These are phyloP conservation scores for Caenorhabditis auriculariae DNA, from an alignment of 2,888 invertebrate species.

Conservation along the genomic window DNA sequence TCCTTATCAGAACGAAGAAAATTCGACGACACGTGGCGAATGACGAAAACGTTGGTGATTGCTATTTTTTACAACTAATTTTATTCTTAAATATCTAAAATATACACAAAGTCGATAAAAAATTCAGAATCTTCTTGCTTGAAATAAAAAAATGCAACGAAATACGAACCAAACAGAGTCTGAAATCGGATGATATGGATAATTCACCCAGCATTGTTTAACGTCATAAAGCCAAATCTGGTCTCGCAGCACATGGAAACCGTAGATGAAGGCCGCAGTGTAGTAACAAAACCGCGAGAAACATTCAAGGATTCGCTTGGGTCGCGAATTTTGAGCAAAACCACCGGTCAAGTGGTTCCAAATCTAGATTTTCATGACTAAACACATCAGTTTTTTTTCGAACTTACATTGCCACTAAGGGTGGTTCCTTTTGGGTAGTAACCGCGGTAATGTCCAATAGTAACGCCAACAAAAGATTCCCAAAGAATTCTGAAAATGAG, in stretches of 20 bases:
- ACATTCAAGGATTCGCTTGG: conserved; percentile 56
- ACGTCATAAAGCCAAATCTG: conserved; percentile 61
- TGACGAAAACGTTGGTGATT: no score
- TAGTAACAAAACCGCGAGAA: conserved; percentile 56
- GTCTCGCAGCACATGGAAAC: conserved; percentile 35
- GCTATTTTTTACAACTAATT: no score
- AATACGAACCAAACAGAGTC: conserved; percentile 43
- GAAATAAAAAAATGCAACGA: background rate
- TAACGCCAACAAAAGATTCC: conserved; percentile 50
- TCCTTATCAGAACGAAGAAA: no score
- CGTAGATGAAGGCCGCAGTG: conserved; percentile 48
- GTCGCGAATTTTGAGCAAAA: conserved; percentile 43
- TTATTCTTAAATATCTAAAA: no score
- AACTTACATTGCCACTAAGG: background rate
- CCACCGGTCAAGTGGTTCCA: conserved; percentile 51
- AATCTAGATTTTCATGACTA: conserved; percentile 19
- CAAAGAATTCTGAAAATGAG: conserved; percentile 38
- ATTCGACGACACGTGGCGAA: no score
- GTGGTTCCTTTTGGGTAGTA: conserved; percentile 19
- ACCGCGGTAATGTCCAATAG: conserved; percentile 39
- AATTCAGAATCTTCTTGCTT: background rate
- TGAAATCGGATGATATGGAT: conserved; percentile 51
- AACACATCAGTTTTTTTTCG: background rate
- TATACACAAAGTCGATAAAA: background rate
- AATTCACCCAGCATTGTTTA: conserved; percentile 57